phyloP scores from a whole-genome alignment of 2,888 invertebrate species.

The Zaprionus lineosus region DNA sequence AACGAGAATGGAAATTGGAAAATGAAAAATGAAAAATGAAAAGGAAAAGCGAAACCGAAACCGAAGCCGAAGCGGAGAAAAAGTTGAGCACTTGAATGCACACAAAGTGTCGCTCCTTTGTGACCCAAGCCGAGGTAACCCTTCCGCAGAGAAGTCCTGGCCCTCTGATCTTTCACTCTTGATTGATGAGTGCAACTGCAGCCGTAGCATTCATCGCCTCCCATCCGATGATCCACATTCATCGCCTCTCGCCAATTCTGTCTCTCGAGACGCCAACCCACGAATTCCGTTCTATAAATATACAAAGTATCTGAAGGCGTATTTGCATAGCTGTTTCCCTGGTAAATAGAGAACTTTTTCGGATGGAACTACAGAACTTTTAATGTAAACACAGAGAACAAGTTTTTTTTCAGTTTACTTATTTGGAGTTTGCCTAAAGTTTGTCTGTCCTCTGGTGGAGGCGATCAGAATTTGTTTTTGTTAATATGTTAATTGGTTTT shows the following conservation, averaged over 20 bases:
- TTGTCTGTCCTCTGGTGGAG: too few relatives aligned
- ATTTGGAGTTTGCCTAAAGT: not conserved
- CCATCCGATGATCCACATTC: too few relatives aligned
- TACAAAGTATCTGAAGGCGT: slow-evolving; percentile 19
- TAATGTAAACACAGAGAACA: too few relatives aligned
- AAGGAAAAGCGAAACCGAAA: slow-evolving; percentile 16
- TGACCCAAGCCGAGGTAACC: slow-evolving; percentile 11
- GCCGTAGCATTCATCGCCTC: slow-evolving; percentile 22
- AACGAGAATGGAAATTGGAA: slow-evolving; percentile 19
- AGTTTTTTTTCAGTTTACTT: not conserved
- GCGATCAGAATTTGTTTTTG: too few relatives aligned
- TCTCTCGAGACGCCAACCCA: not conserved
- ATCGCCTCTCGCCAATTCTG: too few relatives aligned
- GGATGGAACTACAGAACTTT: slow-evolving; percentile 3
- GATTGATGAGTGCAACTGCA: slow-evolving; percentile 26
- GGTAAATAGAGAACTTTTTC: not conserved
- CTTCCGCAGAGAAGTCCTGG: slow-evolving; percentile 36
- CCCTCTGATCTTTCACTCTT: slow-evolving; percentile 6
- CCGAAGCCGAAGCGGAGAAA: slow-evolving; percentile 38
- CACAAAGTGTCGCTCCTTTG: slow-evolving; percentile 8
- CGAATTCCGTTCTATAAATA: slow-evolving; percentile 57
- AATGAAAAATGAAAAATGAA: slow-evolving; percentile 46
- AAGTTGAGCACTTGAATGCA: slow-evolving; percentile 80
- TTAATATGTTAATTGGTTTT: slow-evolving; percentile 17
- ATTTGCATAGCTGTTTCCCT: slow-evolving; percentile 56